Base-by-base conservation (phyloP, 1,140 invertebrate genomes). In the Atta texana region DNA sequence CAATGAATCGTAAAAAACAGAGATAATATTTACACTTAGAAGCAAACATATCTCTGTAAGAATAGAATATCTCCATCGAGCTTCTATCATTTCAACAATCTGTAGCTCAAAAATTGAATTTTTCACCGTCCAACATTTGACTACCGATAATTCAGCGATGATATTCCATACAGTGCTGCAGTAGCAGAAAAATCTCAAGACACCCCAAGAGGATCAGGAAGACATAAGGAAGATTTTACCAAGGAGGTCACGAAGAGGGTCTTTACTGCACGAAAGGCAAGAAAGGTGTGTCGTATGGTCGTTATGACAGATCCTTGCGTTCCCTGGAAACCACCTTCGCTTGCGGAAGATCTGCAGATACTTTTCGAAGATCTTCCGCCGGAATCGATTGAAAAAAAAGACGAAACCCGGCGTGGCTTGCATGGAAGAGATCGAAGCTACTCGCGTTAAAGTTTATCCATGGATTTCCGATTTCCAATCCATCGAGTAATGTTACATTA, bases 391-490 rank as follows among this genome's bases (percentile, higher is more conserved):
- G 75, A 85, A 3, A n/a, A n/a, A 88, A 7, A 31, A n/a, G 51
- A 5, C 6, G 6, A 86, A 16, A 81, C 39, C 24, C 34, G 53
- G 31, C 12, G 51, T 12, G 10, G 7, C 28, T 66, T 49, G 21
- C 5, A 39, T 57, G 31, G 34, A 82, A 16, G 18, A 74, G 21
- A 14, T 57, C 34, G 24, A 74, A 31, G 18, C 28, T 1, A 10
- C 31, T 51, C 72, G 7, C 21, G 10, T 0, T 10, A 63, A 76
- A 77, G 14, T 74, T 82, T 88, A 88, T 74, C 82, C 77, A 57
- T 63, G 81, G 55, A 90, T 90, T 68, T 90, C 81, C 44, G 81
- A 88, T 18, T 90, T 86, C 24, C 57, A 81, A 1, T 55, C 39
- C 12, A 39, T 55, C 16, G 81, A 88, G 10, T 90, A 55, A 87